Conservation (phyloP, 1,140 invertebrate genomes). For the Macrobrachium nipponense region DNA sequence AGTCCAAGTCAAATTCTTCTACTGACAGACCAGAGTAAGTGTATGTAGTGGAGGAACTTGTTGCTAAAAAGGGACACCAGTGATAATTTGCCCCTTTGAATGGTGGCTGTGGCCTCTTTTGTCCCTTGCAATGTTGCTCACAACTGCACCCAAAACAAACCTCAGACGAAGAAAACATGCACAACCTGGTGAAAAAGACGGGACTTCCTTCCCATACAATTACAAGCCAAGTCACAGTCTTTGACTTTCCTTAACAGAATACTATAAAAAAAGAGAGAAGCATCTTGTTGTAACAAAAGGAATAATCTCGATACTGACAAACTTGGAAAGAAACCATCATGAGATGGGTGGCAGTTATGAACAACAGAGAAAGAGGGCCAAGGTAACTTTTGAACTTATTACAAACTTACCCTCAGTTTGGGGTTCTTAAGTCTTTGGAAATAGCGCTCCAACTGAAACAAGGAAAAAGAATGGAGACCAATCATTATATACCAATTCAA, state of each 20-base stretch:
- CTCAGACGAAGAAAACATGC: slow-evolving; percentile 16
- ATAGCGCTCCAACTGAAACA: slow-evolving; percentile 86
- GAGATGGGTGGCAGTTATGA: slow-evolving; percentile 26
- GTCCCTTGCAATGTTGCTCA: slow-evolving; percentile 32
- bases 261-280: background rate
- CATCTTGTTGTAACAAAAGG: background rate
- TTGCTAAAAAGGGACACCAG: slow-evolving; percentile 28
- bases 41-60: background rate
- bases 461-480: slow-evolving; percentile 66
- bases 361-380: slow-evolving; percentile 30
- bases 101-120: slow-evolving; percentile 28
- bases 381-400: slow-evolving; percentile 30
- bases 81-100: slow-evolving; percentile 21
- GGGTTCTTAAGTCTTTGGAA: slow-evolving; percentile 78
- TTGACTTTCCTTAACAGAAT: background rate
- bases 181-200: background rate
- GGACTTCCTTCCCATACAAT: slow-evolving; percentile 8
- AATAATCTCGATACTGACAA: slow-evolving; percentile 1
- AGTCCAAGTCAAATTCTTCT: no score
- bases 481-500: slow-evolving; percentile 64
- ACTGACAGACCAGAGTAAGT: background rate
- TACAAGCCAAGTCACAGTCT: background rate
- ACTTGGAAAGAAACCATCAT: slow-evolving; percentile 1
- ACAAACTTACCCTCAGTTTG: slow-evolving; percentile 64
- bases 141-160: slow-evolving; percentile 26